A percentile compares a stretch with the other conserved stretches of the same genome.
phyloP scores from a whole-genome alignment of 2,888 invertebrate genomes.

The Camponotus fellah region DNA sequence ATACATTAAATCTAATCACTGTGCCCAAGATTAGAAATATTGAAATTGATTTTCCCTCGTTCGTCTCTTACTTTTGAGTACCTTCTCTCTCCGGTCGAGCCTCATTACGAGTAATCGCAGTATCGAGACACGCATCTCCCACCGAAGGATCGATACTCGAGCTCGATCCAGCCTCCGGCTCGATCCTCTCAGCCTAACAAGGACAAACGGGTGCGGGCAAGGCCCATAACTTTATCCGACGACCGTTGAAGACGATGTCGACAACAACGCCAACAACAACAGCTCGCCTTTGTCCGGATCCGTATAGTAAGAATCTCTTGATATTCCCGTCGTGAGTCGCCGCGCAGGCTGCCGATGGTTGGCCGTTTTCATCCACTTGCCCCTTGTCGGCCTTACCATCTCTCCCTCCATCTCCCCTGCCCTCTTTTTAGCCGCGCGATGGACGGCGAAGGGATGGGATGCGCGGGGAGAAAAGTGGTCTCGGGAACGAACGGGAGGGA shows the following conservation, averaged over 20 bases:
- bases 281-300: slow-evolving; percentile 63
- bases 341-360: slow-evolving; percentile 81
- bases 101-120: slow-evolving; percentile 44
- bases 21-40: neutral
- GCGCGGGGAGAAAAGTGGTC: slow-evolving; percentile 42
- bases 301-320: slow-evolving; percentile 77
- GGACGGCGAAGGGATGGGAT: slow-evolving; percentile 23
- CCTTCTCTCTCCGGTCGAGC: neutral
- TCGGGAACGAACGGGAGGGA: slow-evolving; percentile 51
- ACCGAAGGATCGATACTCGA: slow-evolving; percentile 12
- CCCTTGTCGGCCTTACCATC: slow-evolving; percentile 54
- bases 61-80: neutral
- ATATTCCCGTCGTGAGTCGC: slow-evolving; percentile 81
- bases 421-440: slow-evolving; percentile 42
- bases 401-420: slow-evolving; percentile 28
- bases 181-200: slow-evolving; percentile 55
- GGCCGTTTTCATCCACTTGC: slow-evolving; percentile 68
- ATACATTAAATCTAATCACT: neutral
- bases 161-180: neutral
- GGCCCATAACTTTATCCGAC: slow-evolving; percentile 78
- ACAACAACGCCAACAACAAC: slow-evolving; percentile 57
- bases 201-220: slow-evolving; percentile 62
- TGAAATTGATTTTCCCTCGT: neutral
- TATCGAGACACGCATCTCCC: slow-evolving; percentile 33
- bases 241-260: slow-evolving; percentile 63